Conservation (phyloP, 2,888 invertebrate genomes). For the Dioctria linearis region DNA sequence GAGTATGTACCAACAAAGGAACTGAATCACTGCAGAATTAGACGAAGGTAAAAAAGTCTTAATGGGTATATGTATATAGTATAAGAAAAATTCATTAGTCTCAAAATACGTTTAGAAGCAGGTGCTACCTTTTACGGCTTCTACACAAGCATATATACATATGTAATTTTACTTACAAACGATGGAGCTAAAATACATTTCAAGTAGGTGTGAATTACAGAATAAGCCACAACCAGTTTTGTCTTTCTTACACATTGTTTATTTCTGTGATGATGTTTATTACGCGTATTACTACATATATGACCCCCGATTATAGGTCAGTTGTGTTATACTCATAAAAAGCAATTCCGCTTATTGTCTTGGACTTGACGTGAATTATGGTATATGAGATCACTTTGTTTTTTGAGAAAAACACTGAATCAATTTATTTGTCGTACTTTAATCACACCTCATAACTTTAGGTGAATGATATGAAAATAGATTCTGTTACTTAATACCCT, state of each 20-base stretch:
- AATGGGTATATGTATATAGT: no score
- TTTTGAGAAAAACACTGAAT: no score
- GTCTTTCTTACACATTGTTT: not conserved
- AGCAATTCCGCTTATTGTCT: not conserved
- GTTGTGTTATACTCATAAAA: not conserved
- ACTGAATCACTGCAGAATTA: no score
- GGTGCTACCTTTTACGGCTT: not conserved
- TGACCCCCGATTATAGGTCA: constrained; percentile 16
- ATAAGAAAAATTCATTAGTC: constrained; percentile 2
- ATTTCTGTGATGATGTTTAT: not conserved
- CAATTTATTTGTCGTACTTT: no score
- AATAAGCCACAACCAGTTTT: not conserved
- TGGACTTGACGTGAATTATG: not conserved
- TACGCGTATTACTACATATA: not conserved
- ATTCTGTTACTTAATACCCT: no score
- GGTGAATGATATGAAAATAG: no score
- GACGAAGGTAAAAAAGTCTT: no score
- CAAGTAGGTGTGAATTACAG: constrained; percentile 22
- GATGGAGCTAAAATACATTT: not conserved
- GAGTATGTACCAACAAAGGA: no score
- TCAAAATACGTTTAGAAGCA: not conserved
- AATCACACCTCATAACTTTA: no score
- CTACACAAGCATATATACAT: constrained; percentile 1
- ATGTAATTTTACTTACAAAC: not conserved
- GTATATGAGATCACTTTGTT: constrained; percentile 25